Evolutionary conservation across 2,797 vertebrate species (phyloP), one percentile per base, ranked within the genome.

Genomic region (Sebastes trivittatus): DNA sequence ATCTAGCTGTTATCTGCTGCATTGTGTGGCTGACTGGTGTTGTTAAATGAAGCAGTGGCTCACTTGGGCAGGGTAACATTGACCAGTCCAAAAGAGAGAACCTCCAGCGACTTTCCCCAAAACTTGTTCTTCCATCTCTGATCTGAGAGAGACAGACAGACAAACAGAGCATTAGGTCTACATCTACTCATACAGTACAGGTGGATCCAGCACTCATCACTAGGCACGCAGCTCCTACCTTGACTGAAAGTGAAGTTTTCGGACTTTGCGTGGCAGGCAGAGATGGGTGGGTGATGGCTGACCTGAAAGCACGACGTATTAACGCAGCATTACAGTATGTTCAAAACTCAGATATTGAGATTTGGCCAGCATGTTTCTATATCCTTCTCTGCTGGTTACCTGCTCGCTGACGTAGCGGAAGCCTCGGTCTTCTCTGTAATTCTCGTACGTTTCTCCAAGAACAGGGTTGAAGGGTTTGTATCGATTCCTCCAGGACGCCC

Each of bases 101-200:
- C 96, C 93, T 99, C 98, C 75, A 98, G 75, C 0, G 98, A 99
- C 73, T 98, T 99, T 7, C 98, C 98, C 98, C 98, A 99, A 83
- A 98, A 98, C 88, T 98, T 99, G 93, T 98, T 93, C 91, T 99
- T 98, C 98, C 97, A 98, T 75, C 97, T 96, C 94, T 98, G 97
- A 92, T 98, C 97, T 98, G 81, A 62, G 61, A 32, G 80, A 62
- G 58, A 32, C 34, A 85, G 29, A 68, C 10, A 66, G 29, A 81
- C n/a, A 64, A 20, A 74, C 4, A 25, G 7, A 75, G 4, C 1
- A 4, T 78, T n/a, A 83, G 32, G 11, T 61, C 27, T 10, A 5
- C 30, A 16, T 66, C 10, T 8, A 8, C 22, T 13, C 9, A 22
- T 0, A 30, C 27, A 27, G 14, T 5, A 16, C 18, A 71, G 27